phyloP scores from a whole-genome alignment of 2,113 vertebrate genomes.

The Phoenicopterus ruber region DNA sequence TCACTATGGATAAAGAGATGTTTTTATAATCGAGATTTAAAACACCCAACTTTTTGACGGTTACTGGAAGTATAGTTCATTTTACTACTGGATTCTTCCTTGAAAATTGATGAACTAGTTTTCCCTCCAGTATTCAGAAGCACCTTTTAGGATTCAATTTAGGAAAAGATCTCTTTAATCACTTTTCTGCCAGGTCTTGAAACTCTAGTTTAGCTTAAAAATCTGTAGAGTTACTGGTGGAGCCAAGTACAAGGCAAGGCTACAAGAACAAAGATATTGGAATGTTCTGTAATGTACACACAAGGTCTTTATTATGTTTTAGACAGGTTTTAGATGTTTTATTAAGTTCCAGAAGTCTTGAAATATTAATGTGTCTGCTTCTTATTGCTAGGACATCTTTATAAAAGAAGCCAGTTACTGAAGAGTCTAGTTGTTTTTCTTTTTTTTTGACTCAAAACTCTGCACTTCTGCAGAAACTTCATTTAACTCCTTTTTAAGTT shows the following conservation, averaged over 20 bases:
- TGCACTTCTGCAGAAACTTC: neutral
- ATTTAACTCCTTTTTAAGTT: conserved; percentile 7
- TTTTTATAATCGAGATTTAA: neutral
- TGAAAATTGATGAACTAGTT: neutral
- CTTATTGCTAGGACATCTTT: neutral
- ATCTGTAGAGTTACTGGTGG: neutral
- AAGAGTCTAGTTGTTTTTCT: neutral
- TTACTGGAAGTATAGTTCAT: neutral
- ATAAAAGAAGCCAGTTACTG: neutral
- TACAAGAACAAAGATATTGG: neutral
- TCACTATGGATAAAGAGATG: neutral
- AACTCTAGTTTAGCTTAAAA: neutral
- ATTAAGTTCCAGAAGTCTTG: neutral
- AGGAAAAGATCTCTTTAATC: neutral
- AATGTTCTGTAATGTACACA: neutral
- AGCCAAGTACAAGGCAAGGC: neutral
- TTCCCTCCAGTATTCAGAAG: neutral
- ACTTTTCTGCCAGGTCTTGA: neutral
- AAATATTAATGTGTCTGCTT: neutral
- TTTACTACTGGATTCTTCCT: neutral
- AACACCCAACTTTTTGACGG: neutral
- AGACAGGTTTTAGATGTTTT: neutral
- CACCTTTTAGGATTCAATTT: neutral
- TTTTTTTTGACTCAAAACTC: neutral
- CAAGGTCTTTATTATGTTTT: neutral